phyloP scores from a whole-genome alignment of 2,888 invertebrate genomes.

The Brassicogethes aeneus region DNA sequence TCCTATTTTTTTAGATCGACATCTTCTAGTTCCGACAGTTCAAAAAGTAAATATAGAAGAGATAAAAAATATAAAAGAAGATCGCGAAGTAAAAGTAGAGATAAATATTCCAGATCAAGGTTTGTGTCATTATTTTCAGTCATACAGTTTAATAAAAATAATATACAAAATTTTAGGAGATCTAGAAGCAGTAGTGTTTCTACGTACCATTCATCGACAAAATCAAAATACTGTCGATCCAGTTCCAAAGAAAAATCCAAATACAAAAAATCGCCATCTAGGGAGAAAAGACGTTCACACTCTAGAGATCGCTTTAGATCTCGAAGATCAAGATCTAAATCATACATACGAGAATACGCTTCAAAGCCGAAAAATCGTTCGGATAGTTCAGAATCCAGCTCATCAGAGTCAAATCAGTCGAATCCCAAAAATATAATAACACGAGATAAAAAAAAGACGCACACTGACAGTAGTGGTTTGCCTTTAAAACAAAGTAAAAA shows the following conservation, averaged over 20 bases:
- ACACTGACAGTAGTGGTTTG: too few species aligned
- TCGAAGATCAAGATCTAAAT: constrained; percentile 33
- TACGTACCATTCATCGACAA: constrained; percentile 22
- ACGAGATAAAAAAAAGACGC: constrained; percentile 7
- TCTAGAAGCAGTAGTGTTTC: constrained; percentile 27
- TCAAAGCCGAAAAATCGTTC: constrained; percentile 25
- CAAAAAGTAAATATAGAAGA: constrained; percentile 24
- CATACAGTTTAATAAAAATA: too few species aligned
- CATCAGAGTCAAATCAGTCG: constrained; percentile 10
- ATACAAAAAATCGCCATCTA: constrained; percentile 15
- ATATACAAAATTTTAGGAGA: constrained; percentile 21
- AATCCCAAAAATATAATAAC: constrained; percentile 8
- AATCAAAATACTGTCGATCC: constrained; percentile 24
- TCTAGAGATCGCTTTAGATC: constrained; percentile 22
- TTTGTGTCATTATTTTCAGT: too few species aligned
- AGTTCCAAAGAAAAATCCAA: constrained; percentile 24
- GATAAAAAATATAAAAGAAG: constrained; percentile 24
- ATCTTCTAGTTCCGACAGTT: constrained; percentile 32
- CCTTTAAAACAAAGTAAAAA: too few species aligned
- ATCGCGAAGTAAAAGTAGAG: constrained; percentile 28
- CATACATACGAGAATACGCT: constrained; percentile 35
- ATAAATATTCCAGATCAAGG: constrained; percentile 31
- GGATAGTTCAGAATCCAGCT: constrained; percentile 19
- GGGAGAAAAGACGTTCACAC: constrained; percentile 17
- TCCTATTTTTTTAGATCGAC: constrained; percentile 29